Evolutionary conservation across 2,797 vertebrate genomes (phyloP), one percentile per base, ranked within the genome.

Genomic region (Remorina albescens): DNA sequence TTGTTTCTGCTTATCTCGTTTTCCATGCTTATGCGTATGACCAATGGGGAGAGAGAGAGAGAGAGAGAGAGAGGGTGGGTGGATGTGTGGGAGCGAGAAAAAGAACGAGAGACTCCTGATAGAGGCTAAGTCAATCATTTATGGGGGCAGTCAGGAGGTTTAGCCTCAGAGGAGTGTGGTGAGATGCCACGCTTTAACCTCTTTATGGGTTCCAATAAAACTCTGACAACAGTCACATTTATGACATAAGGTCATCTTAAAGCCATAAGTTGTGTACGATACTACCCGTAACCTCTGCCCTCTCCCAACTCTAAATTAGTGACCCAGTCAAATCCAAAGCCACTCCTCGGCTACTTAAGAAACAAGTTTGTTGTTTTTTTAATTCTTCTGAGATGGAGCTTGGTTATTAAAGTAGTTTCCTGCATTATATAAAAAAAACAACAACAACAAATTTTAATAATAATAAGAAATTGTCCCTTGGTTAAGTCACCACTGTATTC

Each of bases 51-150:
- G 59, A 16, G 19, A 21, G 46, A 32, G 57, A 55, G 60, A 58
- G 74, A 57, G 67, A 65, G 23, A 70, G 63, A 57, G 60, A 65
- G 39, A 6, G n/a, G 53, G 13, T 25, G 68, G 25, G 62, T 15
- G 77, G 26, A n/a, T n/a, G n/a, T n/a, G n/a, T n/a, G n/a, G n/a
- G n/a, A n/a, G 64, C 42, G 51, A 67, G 26, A 61, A 46, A 47
- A 63, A 67, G 79, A 55, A 65, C 66, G 80, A 53, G 77, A 69
- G 82, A 76, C 74, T 82, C 76, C 69, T 86, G 86, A 91, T 92
- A 88, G 89, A 90, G 80, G 78, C 80, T 71, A 75, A 90, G 90
- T 95, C 89, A 94, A 94, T 95, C 91, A 95, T 95, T 95, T 86
- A 94, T 91, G 63, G 50, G 79, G 67, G 74, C 65, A 83, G 86